Percentiles rank a stretch among this genome's conserved stretches.
Evolutionary conservation across 1,140 invertebrate genomes (phyloP).

Genomic region (Brachionus angularis): DNA sequence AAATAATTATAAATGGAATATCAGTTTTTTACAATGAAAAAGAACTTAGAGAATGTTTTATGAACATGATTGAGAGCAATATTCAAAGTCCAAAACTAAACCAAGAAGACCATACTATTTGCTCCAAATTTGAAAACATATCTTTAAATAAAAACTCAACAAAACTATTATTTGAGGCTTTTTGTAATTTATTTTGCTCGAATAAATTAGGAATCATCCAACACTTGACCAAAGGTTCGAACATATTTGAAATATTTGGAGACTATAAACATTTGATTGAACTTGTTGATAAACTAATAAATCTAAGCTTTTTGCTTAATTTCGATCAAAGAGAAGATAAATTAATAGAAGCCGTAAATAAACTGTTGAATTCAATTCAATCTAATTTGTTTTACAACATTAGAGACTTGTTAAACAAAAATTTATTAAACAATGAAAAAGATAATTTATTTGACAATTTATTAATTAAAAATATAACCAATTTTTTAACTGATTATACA

Average conservation of each 20-base stretch:
- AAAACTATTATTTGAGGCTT: slow-evolving; percentile 18
- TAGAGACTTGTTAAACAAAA: not conserved
- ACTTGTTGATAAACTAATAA: not conserved
- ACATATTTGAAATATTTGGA: not conserved
- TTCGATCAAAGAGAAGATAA: not conserved
- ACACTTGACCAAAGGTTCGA: slow-evolving; percentile 4
- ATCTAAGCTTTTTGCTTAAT: not conserved
- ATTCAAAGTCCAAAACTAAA: not conserved
- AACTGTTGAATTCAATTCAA: slow-evolving; percentile 7
- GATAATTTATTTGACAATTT: slow-evolving; percentile 11
- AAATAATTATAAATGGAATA: slow-evolving; percentile 33
- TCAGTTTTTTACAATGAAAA: not conserved
- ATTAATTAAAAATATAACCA: not conserved
- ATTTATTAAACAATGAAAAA: not conserved
- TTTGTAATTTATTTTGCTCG: slow-evolving; percentile 16
- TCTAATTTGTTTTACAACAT: slow-evolving; percentile 24
- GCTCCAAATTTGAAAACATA: not conserved
- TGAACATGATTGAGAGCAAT: not conserved
- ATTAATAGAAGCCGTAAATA: not conserved
- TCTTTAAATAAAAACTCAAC: not conserved
- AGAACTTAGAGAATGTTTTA: not conserved
- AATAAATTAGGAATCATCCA: slow-evolving; percentile 11
- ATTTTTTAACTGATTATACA: slow-evolving; percentile 22
- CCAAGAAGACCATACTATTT: not conserved
- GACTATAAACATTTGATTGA: not conserved